Conservation (phyloP, 2,797 vertebrate genomes). For the Hemibagrus guttatus region DNA sequence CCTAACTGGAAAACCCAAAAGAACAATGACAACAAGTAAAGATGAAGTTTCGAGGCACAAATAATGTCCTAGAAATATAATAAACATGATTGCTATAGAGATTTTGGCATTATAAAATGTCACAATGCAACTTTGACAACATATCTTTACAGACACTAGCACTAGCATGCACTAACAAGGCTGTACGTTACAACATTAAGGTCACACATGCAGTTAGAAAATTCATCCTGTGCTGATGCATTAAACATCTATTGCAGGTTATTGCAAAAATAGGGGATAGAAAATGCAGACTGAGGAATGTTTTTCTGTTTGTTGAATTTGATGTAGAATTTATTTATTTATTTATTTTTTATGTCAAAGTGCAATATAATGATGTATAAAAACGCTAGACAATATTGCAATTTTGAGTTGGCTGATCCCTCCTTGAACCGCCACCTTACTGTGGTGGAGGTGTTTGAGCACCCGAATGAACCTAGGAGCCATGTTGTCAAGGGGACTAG, state of each 20-base stretch:
- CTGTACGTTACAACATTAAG: neutral
- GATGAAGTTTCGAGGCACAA: neutral
- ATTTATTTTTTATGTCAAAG: neutral
- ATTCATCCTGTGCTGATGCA: neutral
- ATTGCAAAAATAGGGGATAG: no score
- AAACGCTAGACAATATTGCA: neutral
- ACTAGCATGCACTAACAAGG: neutral
- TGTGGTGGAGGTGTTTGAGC: no score
- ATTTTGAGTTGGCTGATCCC: no score
- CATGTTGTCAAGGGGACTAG: no score
- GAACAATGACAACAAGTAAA: neutral
- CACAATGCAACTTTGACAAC: neutral
- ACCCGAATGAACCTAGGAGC: no score
- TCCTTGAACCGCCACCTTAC: no score
- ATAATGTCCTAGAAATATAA: neutral
- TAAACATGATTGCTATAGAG: neutral
- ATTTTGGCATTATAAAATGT: slow-evolving; percentile 1
- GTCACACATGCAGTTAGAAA: neutral
- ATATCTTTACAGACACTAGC: neutral
- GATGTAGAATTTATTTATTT: no score
- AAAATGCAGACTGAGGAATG: no score
- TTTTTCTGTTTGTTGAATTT: no score
- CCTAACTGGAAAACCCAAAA: no score
- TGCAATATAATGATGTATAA: neutral
- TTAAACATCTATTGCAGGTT: neutral